Evolutionary conservation across 2,888 invertebrate species (phyloP), one percentile per base, ranked within the genome.

Genomic region (Cenopis cana): DNA sequence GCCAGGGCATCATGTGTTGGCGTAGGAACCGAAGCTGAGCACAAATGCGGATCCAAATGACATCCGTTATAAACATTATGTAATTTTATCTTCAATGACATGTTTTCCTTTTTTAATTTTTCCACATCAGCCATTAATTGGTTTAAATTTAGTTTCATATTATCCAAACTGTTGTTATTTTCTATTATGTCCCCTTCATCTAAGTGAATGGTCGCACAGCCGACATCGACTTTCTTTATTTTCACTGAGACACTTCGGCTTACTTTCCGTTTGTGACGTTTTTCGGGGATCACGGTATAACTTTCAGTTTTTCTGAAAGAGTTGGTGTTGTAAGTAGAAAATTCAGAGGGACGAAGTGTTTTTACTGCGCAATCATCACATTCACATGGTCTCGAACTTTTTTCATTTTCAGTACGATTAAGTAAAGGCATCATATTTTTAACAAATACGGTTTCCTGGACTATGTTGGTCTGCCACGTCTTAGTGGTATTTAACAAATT

Each of bases 391-490:
- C 54, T 11, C 14, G 38, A 54, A 24, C 38, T 54, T n/a, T 5
- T 54, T 64, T 24, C 38, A 14, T n/a, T 38, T 2, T 64, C 20
- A n/a, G 36, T 54, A 59, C 69, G 29, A 49, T 78, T n/a, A 79
- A 59, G 46, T 33, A 76, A 72, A 24, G 84, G 80, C 0, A 79
- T 77, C 5, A 82, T 68, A 66, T 81, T 86, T 81, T 85, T 89
- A 0, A 91, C 82, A 64, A 81, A 81, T 49, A 82, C 59, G 11
- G 89, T 83, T 77, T 91, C 86, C 33, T 89, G 81, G 10, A 86
- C 73, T 56, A 93, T 87, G 73, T 92, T 89, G 9, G 78, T 77
- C 74, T 90, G 83, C 91, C 91, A 93, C 1, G 78, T 60, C 77
- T 84, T 86, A 0, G 87, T 83, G 9, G 91, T 78, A 67, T 83